These are phyloP conservation scores for Serinus canaria DNA, from an alignment of 2,113 vertebrate genomes.

Conservation along the genomic window DNA sequence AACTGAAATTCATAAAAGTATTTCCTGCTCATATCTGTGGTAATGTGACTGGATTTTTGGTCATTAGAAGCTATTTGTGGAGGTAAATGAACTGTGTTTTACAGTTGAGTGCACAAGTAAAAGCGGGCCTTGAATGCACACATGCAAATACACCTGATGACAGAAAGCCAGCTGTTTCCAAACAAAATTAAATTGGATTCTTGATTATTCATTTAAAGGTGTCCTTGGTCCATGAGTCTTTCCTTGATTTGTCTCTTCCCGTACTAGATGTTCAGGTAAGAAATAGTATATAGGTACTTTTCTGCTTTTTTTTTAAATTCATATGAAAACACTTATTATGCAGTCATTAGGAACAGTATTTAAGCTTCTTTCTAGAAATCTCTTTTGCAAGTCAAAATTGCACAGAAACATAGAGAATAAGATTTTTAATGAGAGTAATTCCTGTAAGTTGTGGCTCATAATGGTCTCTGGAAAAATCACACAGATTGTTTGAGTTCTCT, in stretches of 20 bases:
- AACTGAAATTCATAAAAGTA: neutral
- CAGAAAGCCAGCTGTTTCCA: neutral
- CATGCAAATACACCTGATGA: neutral
- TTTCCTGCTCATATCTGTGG: neutral
- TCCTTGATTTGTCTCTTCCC: conserved; percentile 95
- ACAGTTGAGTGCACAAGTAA: neutral
- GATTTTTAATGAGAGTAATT: neutral
- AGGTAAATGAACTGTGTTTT: neutral
- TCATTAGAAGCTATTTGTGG: neutral
- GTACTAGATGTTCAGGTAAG: conserved; percentile 91
- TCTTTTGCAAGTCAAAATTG: neutral
- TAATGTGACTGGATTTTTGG: neutral
- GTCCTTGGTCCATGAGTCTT: conserved; percentile 91
- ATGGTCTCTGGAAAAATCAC: neutral
- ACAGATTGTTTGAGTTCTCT: neutral
- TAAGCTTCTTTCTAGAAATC: neutral
- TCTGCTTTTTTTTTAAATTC: neutral
- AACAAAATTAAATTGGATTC: neutral
- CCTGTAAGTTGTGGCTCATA: neutral
- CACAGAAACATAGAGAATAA: neutral
- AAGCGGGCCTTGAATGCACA: neutral
- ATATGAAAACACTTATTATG: neutral
- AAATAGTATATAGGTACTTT: neutral
- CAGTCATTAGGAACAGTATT: neutral
- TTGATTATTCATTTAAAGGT: conserved; percentile 77